Base-by-base conservation (phyloP, 2,888 invertebrate species). In the Endotricha flammealis region DNA sequence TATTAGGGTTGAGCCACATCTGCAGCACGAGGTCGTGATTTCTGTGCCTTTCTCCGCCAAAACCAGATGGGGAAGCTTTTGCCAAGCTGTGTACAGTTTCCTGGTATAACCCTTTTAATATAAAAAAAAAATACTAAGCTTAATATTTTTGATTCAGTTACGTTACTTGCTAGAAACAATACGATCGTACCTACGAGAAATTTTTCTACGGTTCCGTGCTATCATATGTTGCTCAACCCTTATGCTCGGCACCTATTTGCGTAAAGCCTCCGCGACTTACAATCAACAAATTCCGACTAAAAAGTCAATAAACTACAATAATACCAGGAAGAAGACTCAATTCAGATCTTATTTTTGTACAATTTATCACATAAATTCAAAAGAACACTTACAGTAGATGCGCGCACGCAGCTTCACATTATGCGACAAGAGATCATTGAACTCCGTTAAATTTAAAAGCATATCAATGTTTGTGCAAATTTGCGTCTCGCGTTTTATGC, bases 311-410 rank as follows among this genome's bases (percentile, higher is more conserved):
- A 67, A 69, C 64, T 69, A 73, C 60, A 67, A 54, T 59, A 57
- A 64, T 62, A 72, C 60, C 69, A 68, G 53, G 63, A 67, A 69
- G 72, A 75, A 77, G 71, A 78, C 67, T 74, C 64, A 54, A 67
- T 63, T 78, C 75, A 79, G 79, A 80, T 85, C 76, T 79, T 65
- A 70, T 47, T 64, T 79, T 83, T 83, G 80, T 81, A 82, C 81
- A 79, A 71, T 74, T 72, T 77, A 44, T 82, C 81, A 82, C 81
- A 81, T 75, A 68, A 71, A 68, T 64, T 63, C 53, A 73, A 70
- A 74, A 74, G 70, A 74, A 77, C 75, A 79, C 77, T 57, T 61
- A 42, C 54, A 45, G 48, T 50, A 57, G 58, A 60, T 61, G 54
- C 57, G 52, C 47, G 51, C 9, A 13, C 24, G 10, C 5, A 7